These are phyloP conservation scores for Larimichthys polyactis DNA, from an alignment of 2,113 vertebrate species.

Conservation along the genomic window DNA sequence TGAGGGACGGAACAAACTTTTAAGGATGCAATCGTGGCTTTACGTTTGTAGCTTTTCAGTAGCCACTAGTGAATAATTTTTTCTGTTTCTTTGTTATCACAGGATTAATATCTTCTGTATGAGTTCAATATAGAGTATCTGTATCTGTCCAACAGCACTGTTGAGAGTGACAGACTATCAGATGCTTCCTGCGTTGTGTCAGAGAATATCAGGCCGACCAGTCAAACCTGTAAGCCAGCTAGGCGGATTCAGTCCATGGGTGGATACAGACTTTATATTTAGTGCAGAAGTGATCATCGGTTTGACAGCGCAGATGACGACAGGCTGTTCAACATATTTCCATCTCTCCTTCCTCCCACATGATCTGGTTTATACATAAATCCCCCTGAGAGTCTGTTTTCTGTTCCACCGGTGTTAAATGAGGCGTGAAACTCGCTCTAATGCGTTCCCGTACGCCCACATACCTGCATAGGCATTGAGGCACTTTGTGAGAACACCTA, in stretches of 20 bases:
- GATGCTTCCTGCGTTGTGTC: no score
- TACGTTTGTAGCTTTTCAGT: no score
- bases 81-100: background rate
- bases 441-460: background rate
- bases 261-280: background rate
- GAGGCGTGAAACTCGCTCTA: slow-evolving; percentile 15
- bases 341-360: slow-evolving; percentile 17
- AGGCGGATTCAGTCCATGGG: rapidly evolving
- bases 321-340: slow-evolving; percentile 29
- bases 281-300: background rate
- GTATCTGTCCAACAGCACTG: no score
- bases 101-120: background rate
- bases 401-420: slow-evolving; percentile 33
- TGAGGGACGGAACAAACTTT: background rate
- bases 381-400: slow-evolving; percentile 1
- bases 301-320: background rate
- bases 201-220: background rate
- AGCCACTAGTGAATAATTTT: no score
- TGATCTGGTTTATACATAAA: slow-evolving; percentile 23
- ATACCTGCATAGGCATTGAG: slow-evolving; percentile 91
- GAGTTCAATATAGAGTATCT: background rate
- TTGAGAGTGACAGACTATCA: no score
- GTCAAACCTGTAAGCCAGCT: background rate
- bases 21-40: background rate
- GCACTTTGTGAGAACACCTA: slow-evolving; percentile 90